Evolutionary conservation across 2,888 invertebrate species (phyloP).

Genomic region (Drosophila leonis): DNA sequence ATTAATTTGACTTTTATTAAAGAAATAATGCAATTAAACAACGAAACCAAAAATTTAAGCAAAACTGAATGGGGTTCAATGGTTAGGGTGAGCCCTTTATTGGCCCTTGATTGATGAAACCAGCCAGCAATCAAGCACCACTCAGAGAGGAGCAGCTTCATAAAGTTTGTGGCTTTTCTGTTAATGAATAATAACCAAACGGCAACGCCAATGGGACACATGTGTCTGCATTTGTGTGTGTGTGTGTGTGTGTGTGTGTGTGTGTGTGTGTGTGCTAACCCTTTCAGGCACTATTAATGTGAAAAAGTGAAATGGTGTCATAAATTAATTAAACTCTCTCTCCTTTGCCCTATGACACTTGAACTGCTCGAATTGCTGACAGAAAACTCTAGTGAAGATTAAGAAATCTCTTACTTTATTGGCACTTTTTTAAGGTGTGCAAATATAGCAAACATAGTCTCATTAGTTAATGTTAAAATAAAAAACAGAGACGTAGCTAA

Average conservation of each 20-base stretch:
- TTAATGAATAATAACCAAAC: constrained; percentile 73
- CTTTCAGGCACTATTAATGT: constrained; percentile 40
- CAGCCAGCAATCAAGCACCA: constrained; percentile 52
- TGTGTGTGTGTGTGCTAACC: constrained; percentile 20
- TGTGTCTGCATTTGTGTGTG: constrained; percentile 36
- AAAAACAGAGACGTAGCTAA: background rate
- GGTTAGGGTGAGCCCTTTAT: constrained; percentile 42
- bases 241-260: background rate
- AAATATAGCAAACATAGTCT: background rate
- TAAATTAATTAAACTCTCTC: constrained; percentile 76
- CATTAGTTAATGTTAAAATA: background rate
- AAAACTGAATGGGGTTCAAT: constrained; percentile 54
- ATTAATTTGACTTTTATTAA: constrained; percentile 74
- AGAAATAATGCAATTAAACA: constrained; percentile 72
- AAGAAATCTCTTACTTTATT: constrained; percentile 49
- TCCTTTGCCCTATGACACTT: constrained; percentile 36
- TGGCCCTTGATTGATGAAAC: constrained; percentile 71
- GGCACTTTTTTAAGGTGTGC: constrained; percentile 29
- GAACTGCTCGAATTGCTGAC: constrained; percentile 13
- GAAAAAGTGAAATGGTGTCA: constrained; percentile 63
- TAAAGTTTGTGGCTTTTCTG: constrained; percentile 71
- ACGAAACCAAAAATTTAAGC: constrained; percentile 44
- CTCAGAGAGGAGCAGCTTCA: constrained; percentile 37
- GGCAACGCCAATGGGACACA: constrained; percentile 41
- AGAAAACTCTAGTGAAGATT: constrained; percentile 34